Base-by-base conservation (phyloP, 2,888 invertebrate species). In the Tetragonula carbonaria region DNA sequence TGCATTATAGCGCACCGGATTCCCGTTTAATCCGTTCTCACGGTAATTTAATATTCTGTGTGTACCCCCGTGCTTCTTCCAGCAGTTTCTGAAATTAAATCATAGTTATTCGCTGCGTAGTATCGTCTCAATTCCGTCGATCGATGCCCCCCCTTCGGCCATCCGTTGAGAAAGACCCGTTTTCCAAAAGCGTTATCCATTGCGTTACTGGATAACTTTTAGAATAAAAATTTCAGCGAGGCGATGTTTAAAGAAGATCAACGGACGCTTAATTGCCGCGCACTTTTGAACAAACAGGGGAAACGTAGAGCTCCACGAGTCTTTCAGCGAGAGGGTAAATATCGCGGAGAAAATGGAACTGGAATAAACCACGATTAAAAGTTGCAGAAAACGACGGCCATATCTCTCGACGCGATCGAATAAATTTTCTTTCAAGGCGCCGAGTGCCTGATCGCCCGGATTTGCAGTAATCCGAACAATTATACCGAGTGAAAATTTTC, bases 21-120 rank as follows among this genome's bases (percentile, higher is more conserved):
- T 62, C 72, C 57, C 67, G 67, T 73, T 73, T 81, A 81, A 81
- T 82, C 82, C 62, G 21, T 82, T 82, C 74, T 33, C 73, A 23
- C 53, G 73, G 28, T 67, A 62, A 81, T 81, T 82, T 73, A 62
- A 81, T 81, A 82, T 82, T 81, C 67, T 16, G 16, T 55, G 73
- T 67, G 38, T 50, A 45, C 50, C 33, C 67, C 23, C 28, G 21
- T 28, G 73, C 50, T 67, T 67, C 16, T 68, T 23, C 28, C 62
- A 62, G 55, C 67, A 21, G 55, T 23, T 59, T 76, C 57, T 59
- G 18, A 33, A 70, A 70, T 63, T 82, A 68, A 51, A 62, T 63
- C 45, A 14, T 28, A 55, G 14, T n/a, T 45, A 59, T 50, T 73
- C 67, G n/a, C 65, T n/a, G 14, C 55, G 28, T 4, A 18, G 18